Percentiles rank a stretch among this genome's conserved stretches.
Conservation (phyloP, 2,113 vertebrate genomes). For the Trematocara zebra region DNA sequence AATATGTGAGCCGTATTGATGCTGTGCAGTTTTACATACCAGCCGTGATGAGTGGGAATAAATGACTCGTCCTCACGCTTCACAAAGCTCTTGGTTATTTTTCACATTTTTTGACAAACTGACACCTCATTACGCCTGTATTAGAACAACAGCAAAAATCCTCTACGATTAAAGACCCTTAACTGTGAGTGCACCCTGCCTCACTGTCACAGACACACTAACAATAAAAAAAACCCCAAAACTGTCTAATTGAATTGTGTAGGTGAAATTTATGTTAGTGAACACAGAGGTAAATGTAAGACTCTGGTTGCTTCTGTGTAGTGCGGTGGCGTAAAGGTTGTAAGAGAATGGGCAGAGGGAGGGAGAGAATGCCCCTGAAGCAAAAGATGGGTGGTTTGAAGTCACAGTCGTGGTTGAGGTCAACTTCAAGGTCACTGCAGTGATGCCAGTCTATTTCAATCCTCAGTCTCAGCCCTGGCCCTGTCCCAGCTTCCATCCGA, state of each 20-base stretch:
- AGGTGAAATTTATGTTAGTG: neutral
- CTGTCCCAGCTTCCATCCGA: slow-evolving; percentile 55
- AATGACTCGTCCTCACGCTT: neutral
- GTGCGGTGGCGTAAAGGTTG: neutral
- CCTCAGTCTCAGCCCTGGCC: slow-evolving; percentile 51
- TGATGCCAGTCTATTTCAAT: slow-evolving; percentile 60
- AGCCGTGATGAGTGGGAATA: neutral
- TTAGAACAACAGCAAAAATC: neutral
- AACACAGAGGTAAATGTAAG: slow-evolving; percentile 5
- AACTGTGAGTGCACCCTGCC: neutral
- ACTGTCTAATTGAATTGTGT: neutral
- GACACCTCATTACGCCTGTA: neutral
- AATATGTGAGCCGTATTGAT: neutral
- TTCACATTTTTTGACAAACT: slow-evolving; percentile 12
- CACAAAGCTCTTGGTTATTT: slow-evolving; percentile 4
- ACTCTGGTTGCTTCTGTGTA: slow-evolving; percentile 15
- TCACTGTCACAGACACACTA: neutral
- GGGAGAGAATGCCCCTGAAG: slow-evolving; percentile 19
- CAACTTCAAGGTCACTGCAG: slow-evolving; percentile 65
- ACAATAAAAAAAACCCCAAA: neutral
- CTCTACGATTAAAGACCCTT: neutral
- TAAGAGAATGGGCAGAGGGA: slow-evolving; percentile 6
- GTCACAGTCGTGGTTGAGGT: slow-evolving; percentile 58
- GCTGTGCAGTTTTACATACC: neutral
- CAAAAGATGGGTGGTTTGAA: slow-evolving; percentile 43